Conservation (phyloP, 2,888 invertebrate species). For the Polietes domitor region DNA sequence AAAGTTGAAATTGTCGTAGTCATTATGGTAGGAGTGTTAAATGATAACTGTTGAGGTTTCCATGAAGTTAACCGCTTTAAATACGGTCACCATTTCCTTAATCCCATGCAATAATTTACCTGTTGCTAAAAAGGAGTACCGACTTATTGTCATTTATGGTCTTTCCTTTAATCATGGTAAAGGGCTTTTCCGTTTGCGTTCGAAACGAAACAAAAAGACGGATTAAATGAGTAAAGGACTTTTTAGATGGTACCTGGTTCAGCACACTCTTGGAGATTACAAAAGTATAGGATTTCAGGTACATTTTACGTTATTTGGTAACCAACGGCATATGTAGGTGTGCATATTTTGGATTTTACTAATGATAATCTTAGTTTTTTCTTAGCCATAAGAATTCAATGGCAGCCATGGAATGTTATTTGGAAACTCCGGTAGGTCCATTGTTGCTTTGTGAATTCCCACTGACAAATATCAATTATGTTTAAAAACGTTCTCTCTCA, state of each 20-base stretch:
- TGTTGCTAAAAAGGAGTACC: neutral
- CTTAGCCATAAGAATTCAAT: neutral
- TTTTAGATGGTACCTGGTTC: conserved; percentile 14
- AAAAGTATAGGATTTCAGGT: neutral
- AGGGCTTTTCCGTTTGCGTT: conserved; percentile 5
- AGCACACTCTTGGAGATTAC: neutral
- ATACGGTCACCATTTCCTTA: neutral
- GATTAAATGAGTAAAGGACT: neutral
- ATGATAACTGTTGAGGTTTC: conserved; percentile 43
- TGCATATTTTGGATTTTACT: conserved; percentile 22
- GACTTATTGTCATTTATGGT: conserved; percentile 23
- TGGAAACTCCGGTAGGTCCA: conserved; percentile 12
- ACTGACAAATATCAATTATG: neutral
- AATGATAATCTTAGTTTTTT: conserved; percentile 29
- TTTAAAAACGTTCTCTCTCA: neutral
- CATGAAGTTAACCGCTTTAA: neutral
- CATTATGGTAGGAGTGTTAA: conserved; percentile 37
- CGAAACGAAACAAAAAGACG: neutral
- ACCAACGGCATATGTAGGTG: neutral
- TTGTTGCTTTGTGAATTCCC: conserved; percentile 4
- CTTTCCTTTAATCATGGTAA: neutral
- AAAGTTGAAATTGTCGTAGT: neutral
- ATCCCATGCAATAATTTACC: neutral
- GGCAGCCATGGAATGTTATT: neutral
- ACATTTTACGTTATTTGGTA: neutral